Percentiles rank a stretch among this genome's conserved stretches.
Conservation (phyloP, 1,140 invertebrate species). For the Pseudachorutes palmiensis region DNA sequence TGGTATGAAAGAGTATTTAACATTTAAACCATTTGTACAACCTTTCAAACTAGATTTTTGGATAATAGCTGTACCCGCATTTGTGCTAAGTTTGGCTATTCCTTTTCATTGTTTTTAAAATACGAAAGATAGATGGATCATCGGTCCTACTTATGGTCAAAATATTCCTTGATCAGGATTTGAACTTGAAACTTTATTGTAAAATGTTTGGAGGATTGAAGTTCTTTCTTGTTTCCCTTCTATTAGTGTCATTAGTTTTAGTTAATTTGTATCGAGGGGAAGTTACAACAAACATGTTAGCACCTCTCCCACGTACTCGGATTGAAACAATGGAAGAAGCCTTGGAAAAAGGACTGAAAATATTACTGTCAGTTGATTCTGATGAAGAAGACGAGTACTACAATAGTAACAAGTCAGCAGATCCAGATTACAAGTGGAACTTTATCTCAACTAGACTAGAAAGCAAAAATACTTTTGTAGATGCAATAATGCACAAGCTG, state of each 20-base stretch:
- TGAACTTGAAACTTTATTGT: neutral
- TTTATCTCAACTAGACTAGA: too few species aligned
- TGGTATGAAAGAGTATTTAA: neutral
- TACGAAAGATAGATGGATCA: neutral
- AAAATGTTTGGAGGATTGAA: neutral
- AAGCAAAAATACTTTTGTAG: too few species aligned
- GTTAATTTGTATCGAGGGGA: neutral
- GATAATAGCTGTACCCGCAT: neutral
- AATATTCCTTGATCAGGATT: neutral
- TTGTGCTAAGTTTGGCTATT: neutral
- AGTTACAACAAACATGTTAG: neutral
- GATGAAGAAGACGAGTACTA: neutral
- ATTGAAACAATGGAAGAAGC: neutral
- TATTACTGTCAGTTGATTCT: neutral
- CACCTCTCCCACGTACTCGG: neutral
- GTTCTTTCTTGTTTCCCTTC: neutral
- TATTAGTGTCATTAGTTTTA: neutral
- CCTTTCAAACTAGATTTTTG: neutral
- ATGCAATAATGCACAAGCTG: too few species aligned
- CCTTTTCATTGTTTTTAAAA: neutral
- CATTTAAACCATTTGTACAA: neutral
- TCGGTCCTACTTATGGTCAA: neutral
- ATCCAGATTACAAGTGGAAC: neutral
- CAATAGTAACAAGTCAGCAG: neutral
- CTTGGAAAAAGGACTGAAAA: neutral